Conservation (phyloP, 2,888 invertebrate genomes). For the Parelbella ahira region DNA sequence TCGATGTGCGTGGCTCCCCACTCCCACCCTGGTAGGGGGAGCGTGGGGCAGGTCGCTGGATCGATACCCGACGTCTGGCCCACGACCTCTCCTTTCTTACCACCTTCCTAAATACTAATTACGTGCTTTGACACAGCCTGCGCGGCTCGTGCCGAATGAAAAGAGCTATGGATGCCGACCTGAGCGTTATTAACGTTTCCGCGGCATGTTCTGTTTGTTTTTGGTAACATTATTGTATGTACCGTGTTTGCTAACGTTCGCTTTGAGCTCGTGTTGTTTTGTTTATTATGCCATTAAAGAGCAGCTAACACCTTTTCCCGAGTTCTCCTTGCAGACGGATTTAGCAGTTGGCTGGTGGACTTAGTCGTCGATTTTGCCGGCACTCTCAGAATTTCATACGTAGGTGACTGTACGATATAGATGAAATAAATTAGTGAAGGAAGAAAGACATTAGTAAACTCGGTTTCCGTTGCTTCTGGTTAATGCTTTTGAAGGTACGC, state of each 20-base stretch:
- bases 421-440: constrained; percentile 3
- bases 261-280: constrained; percentile 23
- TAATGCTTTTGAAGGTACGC: constrained; percentile 24
- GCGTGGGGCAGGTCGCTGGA: constrained; percentile 81
- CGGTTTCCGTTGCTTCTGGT: constrained; percentile 4
- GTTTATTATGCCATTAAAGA: constrained; percentile 9
- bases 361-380: too few species aligned
- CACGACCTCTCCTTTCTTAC: constrained; percentile 80
- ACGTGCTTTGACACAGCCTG: constrained; percentile 80
- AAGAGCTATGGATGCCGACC: constrained; percentile 65
- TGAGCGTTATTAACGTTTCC: constrained; percentile 67
- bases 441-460: too few species aligned
- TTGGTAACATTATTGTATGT: constrained; percentile 47
- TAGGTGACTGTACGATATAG: too few species aligned
- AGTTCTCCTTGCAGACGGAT: neutral
- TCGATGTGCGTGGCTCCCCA: constrained; percentile 74
- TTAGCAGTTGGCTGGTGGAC: neutral
- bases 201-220: constrained; percentile 58
- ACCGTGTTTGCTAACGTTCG: constrained; percentile 25
- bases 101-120: constrained; percentile 82
- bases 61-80: constrained; percentile 85
- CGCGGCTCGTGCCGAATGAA: constrained; percentile 70
- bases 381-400: too few species aligned
- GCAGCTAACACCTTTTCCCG: neutral
- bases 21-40: constrained; percentile 54